Base-by-base conservation (phyloP, 2,888 invertebrate genomes). In the Scrobipalpa atriplicella region DNA sequence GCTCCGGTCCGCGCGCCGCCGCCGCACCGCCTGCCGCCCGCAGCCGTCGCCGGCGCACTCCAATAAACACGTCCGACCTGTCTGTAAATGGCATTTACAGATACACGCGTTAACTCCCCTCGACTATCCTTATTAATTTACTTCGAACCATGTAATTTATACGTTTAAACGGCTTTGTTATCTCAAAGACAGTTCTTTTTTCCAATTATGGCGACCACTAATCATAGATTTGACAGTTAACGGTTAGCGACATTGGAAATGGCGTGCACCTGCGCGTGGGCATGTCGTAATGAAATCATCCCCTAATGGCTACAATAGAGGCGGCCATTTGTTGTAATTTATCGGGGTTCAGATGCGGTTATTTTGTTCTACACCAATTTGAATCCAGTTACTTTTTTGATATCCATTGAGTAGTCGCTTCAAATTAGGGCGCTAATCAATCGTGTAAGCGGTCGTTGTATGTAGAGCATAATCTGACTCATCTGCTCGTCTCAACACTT, bases 241-340 rank as follows among this genome's bases (percentile, higher is more conserved):
- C 84, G 79, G 84, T 78, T 75, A 74, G 68, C 58, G 69, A 68
- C 63, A 73, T 63, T 66, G 36, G 21, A 64, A 66, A 67, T 64
- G 79, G 86, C 79, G 84, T 67, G 80, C 87, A 85, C 79, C 83
- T 86, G 86, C 85, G 79, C 78, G 72, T 75, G 78, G 80, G 82
- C 82, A 75, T 75, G 75, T 69, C 76, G 76, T 89, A 88, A 90
- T 90, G 84, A 89, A 90, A 89, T 87, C 89, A 89, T 90, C 86
- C 89, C 83, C 83, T 78, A 82, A 84, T 85, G 86, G 85, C 81
- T 82, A 88, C 82, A 85, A 86, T 84, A 79, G 80, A 81, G 80
- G 78, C 79, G 83, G 83, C 77, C 79, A 87, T 89, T 87, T 86
- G 82, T 88, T 84, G 83, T 89, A 86, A 87, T 89, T 86, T 88